A percentile compares a stretch with the other conserved stretches of the same genome.
These are phyloP conservation scores for Ispidina picta DNA, from an alignment of 2,797 vertebrate species.

Conservation along the genomic window DNA sequence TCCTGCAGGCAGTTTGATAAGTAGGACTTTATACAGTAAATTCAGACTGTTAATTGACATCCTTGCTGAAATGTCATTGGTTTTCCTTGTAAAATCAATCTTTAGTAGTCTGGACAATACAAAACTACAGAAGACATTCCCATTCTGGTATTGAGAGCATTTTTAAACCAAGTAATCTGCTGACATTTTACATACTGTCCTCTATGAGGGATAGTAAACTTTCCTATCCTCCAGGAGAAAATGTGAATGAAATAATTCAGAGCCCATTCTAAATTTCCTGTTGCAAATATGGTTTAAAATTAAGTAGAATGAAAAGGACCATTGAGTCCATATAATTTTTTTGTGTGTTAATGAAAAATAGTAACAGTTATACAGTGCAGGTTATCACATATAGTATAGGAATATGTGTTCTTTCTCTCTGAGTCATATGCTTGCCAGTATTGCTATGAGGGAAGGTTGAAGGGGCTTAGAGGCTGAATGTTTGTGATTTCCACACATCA, in stretches of 20 bases:
- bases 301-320: neutral
- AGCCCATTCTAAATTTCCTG: neutral
- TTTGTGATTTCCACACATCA: neutral
- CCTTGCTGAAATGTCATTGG: neutral
- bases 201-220: neutral
- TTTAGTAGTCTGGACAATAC: neutral
- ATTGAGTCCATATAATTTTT: neutral
- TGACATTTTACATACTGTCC: neutral
- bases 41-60: neutral
- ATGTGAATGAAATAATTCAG: neutral
- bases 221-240: neutral
- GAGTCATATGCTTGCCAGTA: rapidly evolving
- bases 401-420: neutral
- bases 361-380: neutral
- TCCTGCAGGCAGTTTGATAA: neutral
- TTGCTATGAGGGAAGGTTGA: neutral
- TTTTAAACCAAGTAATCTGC: neutral
- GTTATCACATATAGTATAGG: neutral
- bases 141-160: neutral
- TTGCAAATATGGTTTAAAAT: neutral
- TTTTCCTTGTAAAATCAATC: neutral
- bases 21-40: neutral
- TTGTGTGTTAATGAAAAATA: neutral
- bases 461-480: neutral
- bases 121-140: neutral